Evolutionary conservation across 1,140 invertebrate species (phyloP), one percentile per base, ranked within the genome.

Genomic region (Lucilia sericata): DNA sequence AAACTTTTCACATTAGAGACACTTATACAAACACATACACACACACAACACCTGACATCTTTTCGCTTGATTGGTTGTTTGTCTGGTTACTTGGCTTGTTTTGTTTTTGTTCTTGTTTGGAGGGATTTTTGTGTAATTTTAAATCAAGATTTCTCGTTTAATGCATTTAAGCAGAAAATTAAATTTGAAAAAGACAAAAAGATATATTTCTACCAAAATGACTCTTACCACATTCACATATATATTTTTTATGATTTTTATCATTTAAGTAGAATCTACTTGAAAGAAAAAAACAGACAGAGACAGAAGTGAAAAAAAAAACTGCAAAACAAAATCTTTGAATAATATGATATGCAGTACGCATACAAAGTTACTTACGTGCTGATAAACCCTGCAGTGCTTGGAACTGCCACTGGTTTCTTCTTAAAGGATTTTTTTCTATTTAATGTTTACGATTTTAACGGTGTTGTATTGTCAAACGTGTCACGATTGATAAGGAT

Each of bases 131-230:
- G 42, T 42, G 5, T 42, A 42, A 42, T n/a, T 60, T 55, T 60
- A 60, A 60, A 60, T 60, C 55, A 14, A 60, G 55, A 60, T 60
- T 17, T 60, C 55, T 60, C 14, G 14, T 60, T 60, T n/a, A 17
- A 60, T 17, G 55, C 55, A 60, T 60, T 60, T n/a, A n/a, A 60
- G 55, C 55, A 60, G 14, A 60, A 60, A 60, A 60, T 60, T 60
- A 60, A 60, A 17, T 60, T 60, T 60, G 14, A 60, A 60, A n/a
- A 17, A 7, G 5, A 14, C 17, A 30, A 3, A 3, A 14, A 14
- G 51, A 14, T 55, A 12, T 10, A 55, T 55, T 55, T 12, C 2
- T 55, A 14, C 5, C 12, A 55, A 55, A 55, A 55, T 14, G 9
- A 3, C 17, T 51, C 17, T 55, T 55, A 55, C 12, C 12, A 55